These are phyloP conservation scores for Amblyjoppa fuscipennis DNA, from an alignment of 2,888 invertebrate genomes.

Conservation along the genomic window DNA sequence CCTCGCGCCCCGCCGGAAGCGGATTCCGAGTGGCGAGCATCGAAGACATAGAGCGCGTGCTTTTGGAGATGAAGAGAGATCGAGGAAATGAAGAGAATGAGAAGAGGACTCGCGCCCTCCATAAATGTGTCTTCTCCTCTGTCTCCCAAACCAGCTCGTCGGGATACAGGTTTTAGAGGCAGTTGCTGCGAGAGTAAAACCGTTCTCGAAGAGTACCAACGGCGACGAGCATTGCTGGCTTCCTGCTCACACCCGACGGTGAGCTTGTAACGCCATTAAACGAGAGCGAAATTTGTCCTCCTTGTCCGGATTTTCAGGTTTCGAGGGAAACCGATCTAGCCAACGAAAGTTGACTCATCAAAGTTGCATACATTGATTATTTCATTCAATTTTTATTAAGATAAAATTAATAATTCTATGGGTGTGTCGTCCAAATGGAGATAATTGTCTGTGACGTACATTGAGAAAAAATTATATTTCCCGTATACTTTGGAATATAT, in stretches of 20 bases:
- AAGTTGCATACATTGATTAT: not conserved
- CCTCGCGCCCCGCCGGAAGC: not conserved
- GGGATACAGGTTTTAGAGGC: slow-evolving; percentile 49
- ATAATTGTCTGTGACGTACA: not conserved
- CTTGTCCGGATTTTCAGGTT: not conserved
- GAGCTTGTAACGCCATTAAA: slow-evolving; percentile 40
- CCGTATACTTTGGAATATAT: not conserved
- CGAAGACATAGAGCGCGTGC: slow-evolving; percentile 29
- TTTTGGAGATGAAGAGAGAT: slow-evolving; percentile 41
- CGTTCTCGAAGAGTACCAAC: slow-evolving; percentile 16
- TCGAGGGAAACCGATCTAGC: slow-evolving; percentile 32
- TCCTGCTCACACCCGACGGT: not conserved
- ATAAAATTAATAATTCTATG: not conserved
- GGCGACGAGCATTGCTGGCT: not conserved
- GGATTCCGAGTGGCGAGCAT: slow-evolving; percentile 27
- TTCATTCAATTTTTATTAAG: not conserved
- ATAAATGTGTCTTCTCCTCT: slow-evolving; percentile 47
- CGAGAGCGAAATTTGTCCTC: slow-evolving; percentile 48
- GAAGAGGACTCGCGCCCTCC: slow-evolving; percentile 35
- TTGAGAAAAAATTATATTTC: not conserved
- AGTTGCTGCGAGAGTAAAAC: slow-evolving; percentile 27
- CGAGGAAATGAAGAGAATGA: slow-evolving; percentile 10
- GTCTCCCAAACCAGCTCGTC: slow-evolving; percentile 26
- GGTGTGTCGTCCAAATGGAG: not conserved
- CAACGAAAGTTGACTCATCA: not conserved